A percentile compares a stretch with the other conserved stretches of the same genome.
These are phyloP conservation scores for Ciconia stormi DNA, from an alignment of 2,113 vertebrate species.

Conservation along the genomic window DNA sequence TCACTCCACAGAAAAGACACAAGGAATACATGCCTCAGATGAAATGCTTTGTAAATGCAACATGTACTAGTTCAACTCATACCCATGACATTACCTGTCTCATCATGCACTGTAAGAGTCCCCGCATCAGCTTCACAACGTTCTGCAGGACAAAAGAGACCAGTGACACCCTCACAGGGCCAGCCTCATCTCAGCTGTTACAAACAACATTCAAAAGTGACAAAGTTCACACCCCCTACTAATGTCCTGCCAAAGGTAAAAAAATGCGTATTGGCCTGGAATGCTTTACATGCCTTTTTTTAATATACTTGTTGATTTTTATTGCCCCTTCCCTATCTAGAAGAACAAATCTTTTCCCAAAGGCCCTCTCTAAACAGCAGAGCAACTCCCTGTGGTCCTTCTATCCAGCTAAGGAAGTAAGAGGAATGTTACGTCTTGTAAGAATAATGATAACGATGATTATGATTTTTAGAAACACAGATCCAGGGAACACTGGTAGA, in stretches of 20 bases:
- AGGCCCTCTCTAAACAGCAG: background rate
- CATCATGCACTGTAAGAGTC: conserved; percentile 98
- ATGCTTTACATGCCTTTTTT: background rate
- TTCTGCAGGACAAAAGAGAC: conserved; percentile 80
- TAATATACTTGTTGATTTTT: background rate
- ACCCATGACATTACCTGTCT: conserved; percentile 85
- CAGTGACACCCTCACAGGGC: background rate
- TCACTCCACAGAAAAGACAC: background rate
- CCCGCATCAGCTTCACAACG: conserved; percentile 98
- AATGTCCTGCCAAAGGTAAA: background rate
- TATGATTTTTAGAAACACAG: background rate
- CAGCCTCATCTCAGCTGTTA: background rate
- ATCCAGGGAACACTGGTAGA: background rate
- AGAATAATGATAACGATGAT: background rate
- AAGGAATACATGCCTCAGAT: background rate
- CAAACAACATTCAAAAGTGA: background rate
- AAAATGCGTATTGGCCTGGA: background rate
- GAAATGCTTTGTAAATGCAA: background rate
- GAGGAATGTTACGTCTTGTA: background rate
- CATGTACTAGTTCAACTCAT: background rate
- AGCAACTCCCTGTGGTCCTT: background rate
- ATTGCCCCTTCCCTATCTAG: background rate
- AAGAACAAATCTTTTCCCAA: background rate
- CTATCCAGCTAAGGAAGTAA: background rate
- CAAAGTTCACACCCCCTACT: background rate